Base-by-base conservation (phyloP, 2,113 vertebrate species). In the Turdus rufiventris region DNA sequence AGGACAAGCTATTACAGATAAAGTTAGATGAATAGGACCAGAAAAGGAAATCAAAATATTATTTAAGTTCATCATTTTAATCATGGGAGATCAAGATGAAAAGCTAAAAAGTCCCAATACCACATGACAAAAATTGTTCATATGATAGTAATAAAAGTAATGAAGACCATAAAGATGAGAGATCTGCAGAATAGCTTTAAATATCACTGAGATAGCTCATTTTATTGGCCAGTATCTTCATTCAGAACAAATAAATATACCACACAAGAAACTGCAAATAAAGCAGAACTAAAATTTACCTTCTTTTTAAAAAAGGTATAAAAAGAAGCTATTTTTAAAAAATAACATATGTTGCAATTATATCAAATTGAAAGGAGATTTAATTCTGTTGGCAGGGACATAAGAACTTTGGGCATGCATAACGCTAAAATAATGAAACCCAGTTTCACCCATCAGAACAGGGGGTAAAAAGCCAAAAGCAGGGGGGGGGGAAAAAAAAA, bases 361-460 rank as follows among this genome's bases (percentile, higher is more conserved):
- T 89, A 78, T 87, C 63, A 85, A 31, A 92, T 85, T 70, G 72
- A 78, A 82, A 33, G 12, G 81, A 75, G 87, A 93, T 86, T 94
- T 96, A 51, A 90, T 96, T 96, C 94, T 94, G 66, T 81, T 97
- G 93, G 94, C 94, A 96, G 67, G 40, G 60, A 70, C 47, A 51
- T 36, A 53, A 94, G 91, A 76, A 93, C 85, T 97, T 70, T 53
- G 94, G 80, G 90, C 63, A 82, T 29, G 43, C 58, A 88, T 23
- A 75, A 34, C 26, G 31, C 72, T 89, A 58, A 56, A 92, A 74
- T 97, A 97, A 97, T 94, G 84, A 95, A 97, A 96, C 51, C 80
- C 97, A 97, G 96, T 95, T 97, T 95, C 45, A 71, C 19, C 60
- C 88, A 78, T 66, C 61, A 56, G 48, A 92, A 67, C 19, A 6